These are phyloP conservation scores for Balearica regulorum DNA, from an alignment of 2,797 vertebrate species.

Conservation along the genomic window DNA sequence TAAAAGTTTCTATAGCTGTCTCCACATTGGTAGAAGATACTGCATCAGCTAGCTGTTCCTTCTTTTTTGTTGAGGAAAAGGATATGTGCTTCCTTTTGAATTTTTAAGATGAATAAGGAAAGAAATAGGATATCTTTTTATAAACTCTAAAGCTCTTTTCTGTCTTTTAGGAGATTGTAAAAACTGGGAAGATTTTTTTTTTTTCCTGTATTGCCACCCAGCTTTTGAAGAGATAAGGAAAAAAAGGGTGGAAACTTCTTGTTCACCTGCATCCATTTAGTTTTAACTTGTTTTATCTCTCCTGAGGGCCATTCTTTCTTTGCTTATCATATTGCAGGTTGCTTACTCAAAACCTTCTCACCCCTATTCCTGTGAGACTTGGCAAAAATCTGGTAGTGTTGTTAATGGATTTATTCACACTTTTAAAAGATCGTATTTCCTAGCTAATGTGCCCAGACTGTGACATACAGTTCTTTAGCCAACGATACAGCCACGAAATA, in stretches of 20 bases:
- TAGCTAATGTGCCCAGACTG: neutral
- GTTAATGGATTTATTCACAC: neutral
- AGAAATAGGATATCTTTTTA: neutral
- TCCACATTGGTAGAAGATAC: neutral
- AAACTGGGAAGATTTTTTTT: neutral
- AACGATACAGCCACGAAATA: neutral
- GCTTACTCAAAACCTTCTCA: neutral
- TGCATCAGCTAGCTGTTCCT: neutral
- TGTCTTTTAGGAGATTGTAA: neutral
- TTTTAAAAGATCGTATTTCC: neutral
- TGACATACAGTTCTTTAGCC: neutral
- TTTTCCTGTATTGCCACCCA: neutral
- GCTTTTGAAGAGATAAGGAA: neutral
- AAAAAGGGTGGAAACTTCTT: neutral
- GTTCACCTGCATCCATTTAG: neutral
- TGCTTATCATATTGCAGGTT: neutral
- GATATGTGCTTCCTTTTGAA: neutral
- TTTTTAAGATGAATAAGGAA: neutral
- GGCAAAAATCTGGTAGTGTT: neutral
- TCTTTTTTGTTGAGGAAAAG: neutral
- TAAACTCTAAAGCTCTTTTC: neutral
- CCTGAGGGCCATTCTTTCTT: neutral
- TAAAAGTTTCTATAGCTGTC: neutral
- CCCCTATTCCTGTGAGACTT: neutral
- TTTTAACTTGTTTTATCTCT: neutral